Evolutionary conservation across 1,140 invertebrate species (phyloP).

Genomic region (Drosophila mayri): DNA sequence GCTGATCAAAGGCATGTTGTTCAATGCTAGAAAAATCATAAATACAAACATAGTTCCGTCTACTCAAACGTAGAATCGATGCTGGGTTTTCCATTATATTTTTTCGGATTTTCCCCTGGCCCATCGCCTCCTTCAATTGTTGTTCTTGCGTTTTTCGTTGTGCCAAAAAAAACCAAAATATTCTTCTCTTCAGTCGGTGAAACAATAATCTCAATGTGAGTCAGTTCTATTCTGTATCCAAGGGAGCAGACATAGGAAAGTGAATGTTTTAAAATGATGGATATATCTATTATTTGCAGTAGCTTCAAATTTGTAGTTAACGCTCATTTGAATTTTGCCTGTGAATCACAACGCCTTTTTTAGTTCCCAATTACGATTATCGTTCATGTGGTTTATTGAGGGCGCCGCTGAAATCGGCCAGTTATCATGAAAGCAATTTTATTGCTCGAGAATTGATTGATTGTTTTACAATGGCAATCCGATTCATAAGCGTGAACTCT

Average conservation of each 20-base stretch:
- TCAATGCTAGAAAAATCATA: slow-evolving; percentile 9
- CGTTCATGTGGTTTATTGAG: slow-evolving; percentile 11
- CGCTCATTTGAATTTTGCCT: slow-evolving; percentile 8
- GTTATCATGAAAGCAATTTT: slow-evolving; percentile 33
- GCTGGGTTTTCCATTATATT: slow-evolving; percentile 12
- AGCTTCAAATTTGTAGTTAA: neutral
- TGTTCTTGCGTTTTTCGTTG: neutral
- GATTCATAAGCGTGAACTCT: slow-evolving; percentile 26
- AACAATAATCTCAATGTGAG: slow-evolving; percentile 15
- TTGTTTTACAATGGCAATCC: slow-evolving; percentile 51
- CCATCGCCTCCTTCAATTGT: neutral
- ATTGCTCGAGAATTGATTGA: slow-evolving; percentile 63
- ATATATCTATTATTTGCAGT: slow-evolving; percentile 1
- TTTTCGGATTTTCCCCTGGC: neutral
- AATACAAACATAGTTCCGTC: slow-evolving; percentile 6
- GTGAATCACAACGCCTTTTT: slow-evolving; percentile 27
- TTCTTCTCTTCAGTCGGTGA: slow-evolving; percentile 6
- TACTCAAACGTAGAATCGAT: neutral
- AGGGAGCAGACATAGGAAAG: slow-evolving; percentile 11
- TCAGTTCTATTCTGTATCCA: slow-evolving; percentile 15
- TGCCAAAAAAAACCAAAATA: slow-evolving; percentile 5
- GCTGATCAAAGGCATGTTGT: slow-evolving; percentile 20
- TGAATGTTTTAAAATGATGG: slow-evolving; percentile 16
- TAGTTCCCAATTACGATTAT: slow-evolving; percentile 2
- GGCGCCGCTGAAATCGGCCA: slow-evolving; percentile 13